phyloP scores from a whole-genome alignment of 2,888 invertebrate species.

The Hydrotaea cyrtoneurina region DNA sequence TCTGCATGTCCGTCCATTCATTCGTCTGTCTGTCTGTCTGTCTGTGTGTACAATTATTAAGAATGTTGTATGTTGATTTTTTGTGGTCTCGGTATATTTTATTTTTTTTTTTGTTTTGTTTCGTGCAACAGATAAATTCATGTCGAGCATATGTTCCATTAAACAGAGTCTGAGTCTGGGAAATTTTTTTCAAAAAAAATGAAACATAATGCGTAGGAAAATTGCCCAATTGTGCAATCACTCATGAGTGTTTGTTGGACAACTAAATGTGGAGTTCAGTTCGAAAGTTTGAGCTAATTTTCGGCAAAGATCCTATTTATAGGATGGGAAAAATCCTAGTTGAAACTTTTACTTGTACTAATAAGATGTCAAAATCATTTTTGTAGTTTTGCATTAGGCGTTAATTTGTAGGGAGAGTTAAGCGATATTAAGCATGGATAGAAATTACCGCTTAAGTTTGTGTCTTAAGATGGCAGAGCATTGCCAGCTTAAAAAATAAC shows the following conservation, averaged over 20 bases:
- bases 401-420: too few species aligned
- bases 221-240: constrained; percentile 13
- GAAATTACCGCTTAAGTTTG: too few species aligned
- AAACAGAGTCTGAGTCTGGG: constrained; percentile 56
- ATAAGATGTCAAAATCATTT: too few species aligned
- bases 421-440: too few species aligned
- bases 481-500: too few species aligned
- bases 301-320: background rate
- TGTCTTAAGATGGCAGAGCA: too few species aligned
- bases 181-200: constrained; percentile 30
- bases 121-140: constrained; percentile 42
- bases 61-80: constrained; percentile 38
- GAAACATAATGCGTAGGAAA: constrained; percentile 21
- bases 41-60: constrained; percentile 28
- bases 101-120: background rate
- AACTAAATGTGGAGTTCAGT: background rate
- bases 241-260: background rate
- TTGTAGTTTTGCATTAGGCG: too few species aligned
- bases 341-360: too few species aligned
- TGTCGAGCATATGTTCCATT: constrained; percentile 63
- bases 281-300: background rate
- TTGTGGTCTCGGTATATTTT: background rate
- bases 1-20: constrained; percentile 23
- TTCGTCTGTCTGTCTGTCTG: background rate
- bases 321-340: too few species aligned